Evolutionary conservation across 2,888 invertebrate species (phyloP), one percentile per base, ranked within the genome.

Genomic region (Pyralis farinalis): DNA sequence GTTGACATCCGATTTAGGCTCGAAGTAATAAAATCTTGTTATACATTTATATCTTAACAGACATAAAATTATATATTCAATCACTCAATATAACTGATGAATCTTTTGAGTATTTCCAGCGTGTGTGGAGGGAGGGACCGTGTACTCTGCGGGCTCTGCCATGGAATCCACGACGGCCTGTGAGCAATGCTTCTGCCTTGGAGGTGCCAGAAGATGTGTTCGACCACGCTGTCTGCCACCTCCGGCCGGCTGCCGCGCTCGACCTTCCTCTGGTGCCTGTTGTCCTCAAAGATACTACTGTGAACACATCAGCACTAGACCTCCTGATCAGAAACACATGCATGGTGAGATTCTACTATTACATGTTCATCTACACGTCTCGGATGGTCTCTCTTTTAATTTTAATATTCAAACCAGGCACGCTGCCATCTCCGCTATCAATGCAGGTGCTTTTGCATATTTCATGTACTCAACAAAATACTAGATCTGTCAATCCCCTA

Each of bases 141-240:
- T 93, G 55, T 96, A 93, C 78, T 93, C 92, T 10, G 93, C 94
- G 34, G 95, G 95, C 1, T 96, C 96, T 3, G 96, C 97, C 5
- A 94, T 97, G 94, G 91, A 92, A 52, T 92, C 94, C 3, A 91
- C 92, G 10, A 91, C 92, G 45, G 91, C 93, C n/a, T 97, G 97
- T 82, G 94, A 96, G 76, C 95, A 95, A 76, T 97, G 97, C 82
- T 97, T 95, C 84, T 97, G 97, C 70, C 92, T 95, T 56, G 86
- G 90, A 21, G 95, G 95, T 3, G 85, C 86, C 37, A 92, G 94
- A 56, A 91, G 92, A 58, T 97, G 97, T 77, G 94, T 96, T 39
- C 91, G 93, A 48, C 96, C 96, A 0, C 92, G 93, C 64, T 97
- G 97, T 77, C 90, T 96, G 63, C 89, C 95, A 36, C 92, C 94